phyloP scores from a whole-genome alignment of 2,113 vertebrate genomes.

The Perca schrenkii region DNA sequence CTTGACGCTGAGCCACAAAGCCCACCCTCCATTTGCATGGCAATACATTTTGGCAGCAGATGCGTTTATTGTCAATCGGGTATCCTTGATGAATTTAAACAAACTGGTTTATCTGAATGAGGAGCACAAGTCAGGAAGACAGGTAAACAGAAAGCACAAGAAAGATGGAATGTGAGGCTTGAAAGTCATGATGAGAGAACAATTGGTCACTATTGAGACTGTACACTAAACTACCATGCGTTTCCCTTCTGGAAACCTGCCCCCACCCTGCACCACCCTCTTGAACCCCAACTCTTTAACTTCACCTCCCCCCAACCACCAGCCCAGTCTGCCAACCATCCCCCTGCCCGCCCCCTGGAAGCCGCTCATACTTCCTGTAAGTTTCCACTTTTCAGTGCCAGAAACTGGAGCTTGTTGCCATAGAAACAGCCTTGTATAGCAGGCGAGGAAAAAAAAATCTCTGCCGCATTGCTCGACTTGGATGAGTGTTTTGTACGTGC shows the following conservation, averaged over 20 bases:
- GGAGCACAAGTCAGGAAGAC: conserved; percentile 1
- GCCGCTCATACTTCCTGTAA: conserved; percentile 83
- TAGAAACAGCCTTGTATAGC: conserved; percentile 83
- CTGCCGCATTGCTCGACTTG: conserved; percentile 85
- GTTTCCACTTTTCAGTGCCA: conserved; percentile 83
- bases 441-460: conserved; percentile 52
- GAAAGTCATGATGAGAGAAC: conserved; percentile 19
- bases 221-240: conserved; percentile 29
- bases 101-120: conserved; percentile 46
- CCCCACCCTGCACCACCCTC: conserved; percentile 21
- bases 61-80: conserved; percentile 63
- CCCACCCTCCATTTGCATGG: conserved; percentile 62
- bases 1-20: conserved; percentile 48
- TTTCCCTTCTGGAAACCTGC: not conserved
- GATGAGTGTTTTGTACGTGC: conserved; percentile 67
- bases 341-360: conserved; percentile 67
- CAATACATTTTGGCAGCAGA: conserved; percentile 60
- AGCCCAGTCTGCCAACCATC: conserved; percentile 32
- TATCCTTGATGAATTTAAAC: conserved; percentile 48
- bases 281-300: conserved; percentile 40
- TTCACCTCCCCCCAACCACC: conserved; percentile 10
- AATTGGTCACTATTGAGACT: conserved; percentile 51
- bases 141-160: conserved; percentile 1
- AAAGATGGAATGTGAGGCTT: conserved; percentile 15
- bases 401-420: conserved; percentile 86